These are phyloP conservation scores for Papilio dardanus DNA, from an alignment of 1,140 invertebrate species.

Conservation along the genomic window DNA sequence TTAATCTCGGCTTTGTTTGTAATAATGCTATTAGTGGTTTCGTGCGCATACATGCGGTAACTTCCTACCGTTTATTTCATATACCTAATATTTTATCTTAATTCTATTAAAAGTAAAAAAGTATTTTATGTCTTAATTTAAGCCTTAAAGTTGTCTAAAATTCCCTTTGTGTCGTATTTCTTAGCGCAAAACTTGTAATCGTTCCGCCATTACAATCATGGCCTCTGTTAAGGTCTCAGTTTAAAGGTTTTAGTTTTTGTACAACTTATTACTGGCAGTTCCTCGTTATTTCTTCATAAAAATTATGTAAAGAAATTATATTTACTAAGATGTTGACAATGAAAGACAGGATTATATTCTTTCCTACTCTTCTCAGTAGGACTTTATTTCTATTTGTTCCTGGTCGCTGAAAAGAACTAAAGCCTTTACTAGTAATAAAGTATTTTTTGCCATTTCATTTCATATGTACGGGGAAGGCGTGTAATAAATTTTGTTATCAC, in stretches of 20 bases:
- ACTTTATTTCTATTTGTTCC: neutral
- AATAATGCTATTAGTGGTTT: too few relatives aligned
- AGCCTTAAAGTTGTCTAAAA: neutral
- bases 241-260: constrained; percentile 5
- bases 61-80: too few relatives aligned
- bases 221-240: neutral
- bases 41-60: too few relatives aligned
- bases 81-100: too few relatives aligned
- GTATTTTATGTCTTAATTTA: too few relatives aligned
- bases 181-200: neutral
- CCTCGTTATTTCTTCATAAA: neutral
- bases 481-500: constrained; percentile 7
- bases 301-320: neutral
- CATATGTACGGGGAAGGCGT: neutral
- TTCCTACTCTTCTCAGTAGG: too few relatives aligned
- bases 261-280: neutral
- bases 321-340: neutral
- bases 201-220: constrained; percentile 3
- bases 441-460: neutral
- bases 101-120: too few relatives aligned
- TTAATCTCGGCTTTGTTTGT: too few relatives aligned
- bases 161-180: neutral
- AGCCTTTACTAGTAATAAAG: neutral
- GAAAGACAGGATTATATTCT: too few relatives aligned
- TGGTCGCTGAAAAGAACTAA: neutral